These are phyloP conservation scores for Crypturellus undulatus DNA, from an alignment of 2,113 vertebrate genomes.

Conservation along the genomic window DNA sequence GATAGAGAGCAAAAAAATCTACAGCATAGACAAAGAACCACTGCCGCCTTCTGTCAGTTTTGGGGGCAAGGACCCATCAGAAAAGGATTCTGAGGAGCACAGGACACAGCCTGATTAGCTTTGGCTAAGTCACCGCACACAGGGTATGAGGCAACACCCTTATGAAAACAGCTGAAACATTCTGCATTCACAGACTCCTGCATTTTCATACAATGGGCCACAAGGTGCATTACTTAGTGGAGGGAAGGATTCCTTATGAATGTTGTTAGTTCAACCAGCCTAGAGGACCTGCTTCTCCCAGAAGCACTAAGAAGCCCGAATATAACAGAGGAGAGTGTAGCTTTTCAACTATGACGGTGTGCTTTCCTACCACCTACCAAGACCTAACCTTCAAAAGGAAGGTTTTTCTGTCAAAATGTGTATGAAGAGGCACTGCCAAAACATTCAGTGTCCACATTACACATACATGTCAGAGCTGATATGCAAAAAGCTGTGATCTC, in stretches of 20 bases:
- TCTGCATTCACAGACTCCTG: neutral
- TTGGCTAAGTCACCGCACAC: neutral
- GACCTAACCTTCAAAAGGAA: neutral
- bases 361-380: neutral
- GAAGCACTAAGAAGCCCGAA: neutral
- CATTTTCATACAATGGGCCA: neutral
- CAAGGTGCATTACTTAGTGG: neutral
- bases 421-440: neutral
- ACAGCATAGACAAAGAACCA: neutral
- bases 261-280: neutral
- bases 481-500: neutral
- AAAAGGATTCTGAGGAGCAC: neutral
- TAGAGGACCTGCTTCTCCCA: neutral
- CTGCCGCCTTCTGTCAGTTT: neutral
- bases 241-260: neutral
- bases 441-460: neutral
- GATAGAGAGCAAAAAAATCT: neutral
- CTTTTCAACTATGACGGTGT: neutral
- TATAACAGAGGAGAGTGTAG: neutral
- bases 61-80: neutral
- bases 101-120: neutral
- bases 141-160: neutral
- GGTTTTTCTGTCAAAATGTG: neutral
- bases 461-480: accelerated
- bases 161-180: neutral